Evolutionary conservation across 2,113 vertebrate genomes (phyloP).

Genomic region (Prolemur simus): DNA sequence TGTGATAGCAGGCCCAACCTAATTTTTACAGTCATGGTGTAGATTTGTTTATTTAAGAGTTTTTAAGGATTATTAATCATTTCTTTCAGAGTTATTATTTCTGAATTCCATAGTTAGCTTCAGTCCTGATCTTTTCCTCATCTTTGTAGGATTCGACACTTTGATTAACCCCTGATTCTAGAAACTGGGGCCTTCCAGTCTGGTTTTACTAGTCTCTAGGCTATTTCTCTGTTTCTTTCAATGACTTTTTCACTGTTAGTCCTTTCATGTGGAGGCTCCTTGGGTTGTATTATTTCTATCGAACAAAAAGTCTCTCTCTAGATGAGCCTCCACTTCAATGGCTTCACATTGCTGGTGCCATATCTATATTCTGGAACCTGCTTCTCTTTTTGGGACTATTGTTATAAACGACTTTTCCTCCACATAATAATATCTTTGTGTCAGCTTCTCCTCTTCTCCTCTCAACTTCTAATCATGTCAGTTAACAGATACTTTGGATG

Average conservation of each 20-base stretch:
- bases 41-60: neutral
- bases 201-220: neutral
- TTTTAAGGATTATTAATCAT: neutral
- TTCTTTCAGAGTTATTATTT: neutral
- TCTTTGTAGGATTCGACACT: neutral
- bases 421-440: neutral
- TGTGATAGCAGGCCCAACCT: neutral
- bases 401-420: neutral
- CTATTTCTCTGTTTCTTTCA: neutral
- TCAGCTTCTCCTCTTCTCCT: neutral
- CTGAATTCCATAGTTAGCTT: neutral
- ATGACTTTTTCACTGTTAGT: neutral
- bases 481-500: neutral
- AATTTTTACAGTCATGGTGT: neutral
- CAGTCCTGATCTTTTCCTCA: neutral
- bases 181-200: neutral
- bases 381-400: neutral
- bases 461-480: neutral
- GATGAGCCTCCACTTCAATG: neutral
- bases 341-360: neutral
- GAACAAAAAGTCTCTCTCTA: neutral
- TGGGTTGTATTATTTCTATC: neutral
- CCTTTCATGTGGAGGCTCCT: neutral
- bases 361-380: fast-evolving
- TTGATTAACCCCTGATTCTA: neutral